These are phyloP conservation scores for Tenebrosternarchus preto DNA, from an alignment of 2,113 vertebrate genomes.

Conservation along the genomic window DNA sequence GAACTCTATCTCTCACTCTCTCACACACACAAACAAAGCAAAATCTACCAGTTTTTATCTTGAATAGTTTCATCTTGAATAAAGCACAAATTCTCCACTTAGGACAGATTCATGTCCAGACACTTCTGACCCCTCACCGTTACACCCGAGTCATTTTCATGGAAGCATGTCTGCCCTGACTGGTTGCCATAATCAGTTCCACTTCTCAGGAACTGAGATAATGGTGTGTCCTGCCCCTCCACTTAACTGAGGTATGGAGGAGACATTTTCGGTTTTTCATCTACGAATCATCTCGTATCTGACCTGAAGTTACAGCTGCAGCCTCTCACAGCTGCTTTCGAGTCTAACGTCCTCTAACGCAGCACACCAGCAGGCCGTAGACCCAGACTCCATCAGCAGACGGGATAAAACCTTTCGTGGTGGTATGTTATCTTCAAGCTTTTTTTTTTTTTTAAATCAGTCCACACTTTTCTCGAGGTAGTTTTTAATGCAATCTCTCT, in stretches of 20 bases:
- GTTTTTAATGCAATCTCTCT: background rate
- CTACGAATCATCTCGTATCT: background rate
- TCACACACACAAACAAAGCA: too few species aligned
- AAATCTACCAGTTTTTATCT: too few species aligned
- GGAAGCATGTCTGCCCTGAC: background rate
- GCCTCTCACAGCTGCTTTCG: background rate
- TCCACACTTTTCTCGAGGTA: too few species aligned
- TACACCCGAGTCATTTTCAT: background rate
- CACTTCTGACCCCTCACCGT: background rate
- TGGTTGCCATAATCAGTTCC: background rate
- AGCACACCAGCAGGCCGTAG: background rate
- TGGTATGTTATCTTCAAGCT: too few species aligned
- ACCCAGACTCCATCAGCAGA: too few species aligned
- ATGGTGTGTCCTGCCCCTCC: background rate
- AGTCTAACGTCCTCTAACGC: background rate
- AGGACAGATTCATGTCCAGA: background rate
- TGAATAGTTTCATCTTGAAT: too few species aligned
- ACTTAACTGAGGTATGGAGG: background rate
- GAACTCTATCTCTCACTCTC: too few species aligned
- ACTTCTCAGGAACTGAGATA: background rate
- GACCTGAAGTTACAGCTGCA: background rate
- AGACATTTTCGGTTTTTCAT: background rate
- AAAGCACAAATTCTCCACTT: too few species aligned
- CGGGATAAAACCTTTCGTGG: too few species aligned
- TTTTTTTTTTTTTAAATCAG: too few species aligned